phyloP scores from a whole-genome alignment of 2,113 vertebrate species.

The Australoheros scitulus region DNA sequence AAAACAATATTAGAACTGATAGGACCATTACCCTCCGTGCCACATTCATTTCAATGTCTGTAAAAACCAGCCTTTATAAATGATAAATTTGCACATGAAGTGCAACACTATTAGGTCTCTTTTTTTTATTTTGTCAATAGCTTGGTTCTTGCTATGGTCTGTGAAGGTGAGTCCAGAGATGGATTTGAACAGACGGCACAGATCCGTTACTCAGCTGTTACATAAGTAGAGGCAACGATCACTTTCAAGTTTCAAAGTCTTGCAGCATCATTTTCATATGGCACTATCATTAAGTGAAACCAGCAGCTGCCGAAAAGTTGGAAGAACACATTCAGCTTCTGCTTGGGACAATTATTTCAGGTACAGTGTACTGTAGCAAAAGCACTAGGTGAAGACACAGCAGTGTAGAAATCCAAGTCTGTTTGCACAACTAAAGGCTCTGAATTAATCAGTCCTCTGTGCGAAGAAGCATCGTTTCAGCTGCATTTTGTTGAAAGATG shows the following conservation, averaged over 20 bases:
- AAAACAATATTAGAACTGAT: neutral
- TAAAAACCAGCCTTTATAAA: neutral
- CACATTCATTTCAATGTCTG: neutral
- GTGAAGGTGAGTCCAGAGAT: neutral
- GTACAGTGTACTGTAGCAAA: neutral
- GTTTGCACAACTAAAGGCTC: too few relatives aligned
- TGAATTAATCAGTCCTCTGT: neutral
- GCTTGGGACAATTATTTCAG: neutral
- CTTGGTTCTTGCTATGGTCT: neutral
- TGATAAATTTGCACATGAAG: neutral
- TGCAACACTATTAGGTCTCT: neutral
- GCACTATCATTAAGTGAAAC: neutral
- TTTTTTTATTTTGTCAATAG: neutral
- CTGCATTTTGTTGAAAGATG: neutral
- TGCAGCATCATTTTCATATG: conserved; percentile 15
- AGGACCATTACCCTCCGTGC: neutral
- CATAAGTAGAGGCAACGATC: neutral
- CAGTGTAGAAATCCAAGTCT: too few relatives aligned
- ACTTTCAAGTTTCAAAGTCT: conserved; percentile 27
- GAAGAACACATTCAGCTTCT: neutral
- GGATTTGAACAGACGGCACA: neutral
- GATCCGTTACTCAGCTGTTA: conserved; percentile 12
- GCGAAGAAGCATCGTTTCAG: neutral
- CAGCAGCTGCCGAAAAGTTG: neutral
- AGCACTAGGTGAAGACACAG: neutral